Evolutionary conservation across 2,888 invertebrate genomes (phyloP).

Genomic region (Zelleria hepariella): DNA sequence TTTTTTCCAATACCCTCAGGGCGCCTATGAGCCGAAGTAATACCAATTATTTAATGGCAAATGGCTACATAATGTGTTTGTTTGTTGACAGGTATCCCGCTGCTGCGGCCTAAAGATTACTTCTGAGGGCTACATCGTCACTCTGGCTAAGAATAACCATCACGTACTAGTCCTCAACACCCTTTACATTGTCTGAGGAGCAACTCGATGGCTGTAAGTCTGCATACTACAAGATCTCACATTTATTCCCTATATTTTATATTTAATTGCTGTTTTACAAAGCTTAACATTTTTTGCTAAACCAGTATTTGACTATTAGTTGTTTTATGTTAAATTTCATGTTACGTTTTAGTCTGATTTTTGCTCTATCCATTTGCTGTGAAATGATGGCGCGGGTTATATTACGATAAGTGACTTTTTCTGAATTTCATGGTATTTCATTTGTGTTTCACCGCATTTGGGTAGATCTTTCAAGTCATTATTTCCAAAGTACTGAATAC

Average conservation of each 20-base stretch:
- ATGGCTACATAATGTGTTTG: neutral
- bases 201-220: slow-evolving; percentile 69
- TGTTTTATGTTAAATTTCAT: slow-evolving; percentile 64
- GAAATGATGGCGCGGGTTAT: slow-evolving; percentile 17
- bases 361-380: slow-evolving; percentile 51
- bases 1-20: no score
- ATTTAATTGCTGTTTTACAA: slow-evolving; percentile 68
- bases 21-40: no score
- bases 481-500: slow-evolving; percentile 66
- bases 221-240: slow-evolving; percentile 72
- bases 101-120: slow-evolving; percentile 98
- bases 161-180: slow-evolving; percentile 97
- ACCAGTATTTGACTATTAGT: slow-evolving; percentile 70
- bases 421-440: slow-evolving; percentile 42
- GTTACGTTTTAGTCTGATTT: slow-evolving; percentile 53
- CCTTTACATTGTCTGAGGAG: slow-evolving; percentile 89
- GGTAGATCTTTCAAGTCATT: slow-evolving; percentile 53
- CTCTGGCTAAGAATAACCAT: slow-evolving; percentile 98
- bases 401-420: slow-evolving; percentile 31
- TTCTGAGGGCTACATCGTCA: slow-evolving; percentile 95
- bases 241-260: slow-evolving; percentile 71
- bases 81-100: slow-evolving; percentile 86
- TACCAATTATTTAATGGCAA: no score
- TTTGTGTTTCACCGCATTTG: slow-evolving; percentile 48
- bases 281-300: slow-evolving; percentile 69